These are phyloP conservation scores for Solenopsis fugax DNA, from an alignment of 1,140 invertebrate species.

Conservation along the genomic window DNA sequence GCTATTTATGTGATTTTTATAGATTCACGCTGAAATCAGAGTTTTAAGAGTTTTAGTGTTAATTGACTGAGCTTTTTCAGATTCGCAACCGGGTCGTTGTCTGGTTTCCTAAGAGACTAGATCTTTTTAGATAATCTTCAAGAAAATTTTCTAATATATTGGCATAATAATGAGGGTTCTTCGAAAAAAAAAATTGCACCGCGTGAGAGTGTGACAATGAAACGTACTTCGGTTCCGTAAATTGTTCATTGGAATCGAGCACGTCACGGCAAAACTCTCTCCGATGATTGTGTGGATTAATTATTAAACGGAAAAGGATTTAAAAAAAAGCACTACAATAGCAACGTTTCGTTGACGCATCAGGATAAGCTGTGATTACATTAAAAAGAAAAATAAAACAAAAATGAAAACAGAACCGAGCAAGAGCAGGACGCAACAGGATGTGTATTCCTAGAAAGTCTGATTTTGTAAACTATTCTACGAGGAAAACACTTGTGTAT, in stretches of 20 bases:
- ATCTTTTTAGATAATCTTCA: conserved; percentile 12
- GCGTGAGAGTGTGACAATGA: conserved; percentile 9
- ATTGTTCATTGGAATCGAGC: conserved; percentile 15
- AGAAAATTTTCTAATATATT: conserved; percentile 16
- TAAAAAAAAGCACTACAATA: conserved; percentile 33
- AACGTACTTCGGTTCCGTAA: background rate
- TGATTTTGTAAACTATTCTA: conserved; percentile 86
- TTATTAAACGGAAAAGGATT: background rate
- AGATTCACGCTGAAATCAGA: conserved; percentile 25
- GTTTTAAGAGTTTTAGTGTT: conserved; percentile 27
- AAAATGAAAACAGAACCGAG: conserved; percentile 39
- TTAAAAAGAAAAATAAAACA: conserved; percentile 65
- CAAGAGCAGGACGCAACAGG: conserved; percentile 57
- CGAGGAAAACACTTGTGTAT: conserved; percentile 83
- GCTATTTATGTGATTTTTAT: conserved; percentile 48
- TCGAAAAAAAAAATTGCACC: conserved; percentile 17
- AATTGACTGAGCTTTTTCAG: conserved; percentile 36
- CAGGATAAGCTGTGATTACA: conserved; percentile 80
- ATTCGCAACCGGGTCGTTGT: conserved; percentile 3
- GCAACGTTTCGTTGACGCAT: conserved; percentile 55
- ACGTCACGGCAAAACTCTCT: conserved; percentile 23
- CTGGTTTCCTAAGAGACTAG: background rate
- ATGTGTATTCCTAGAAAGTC: conserved; percentile 84
- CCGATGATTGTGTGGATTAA: conserved; percentile 37
- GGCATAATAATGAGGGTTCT: background rate